Conservation (phyloP, 2,113 vertebrate species). For the Dascyllus trimaculatus region DNA sequence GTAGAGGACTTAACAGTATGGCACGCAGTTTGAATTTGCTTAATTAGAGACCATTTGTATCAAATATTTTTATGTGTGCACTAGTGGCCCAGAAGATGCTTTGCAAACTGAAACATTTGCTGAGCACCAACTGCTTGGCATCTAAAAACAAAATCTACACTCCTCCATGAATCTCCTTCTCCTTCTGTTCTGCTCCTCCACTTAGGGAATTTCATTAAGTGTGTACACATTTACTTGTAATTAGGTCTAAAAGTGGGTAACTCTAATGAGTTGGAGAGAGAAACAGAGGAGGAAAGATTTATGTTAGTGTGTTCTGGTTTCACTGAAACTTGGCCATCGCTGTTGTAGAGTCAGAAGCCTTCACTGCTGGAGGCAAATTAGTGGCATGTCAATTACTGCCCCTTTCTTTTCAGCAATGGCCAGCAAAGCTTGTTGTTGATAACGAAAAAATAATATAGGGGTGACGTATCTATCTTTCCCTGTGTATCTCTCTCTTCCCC, state of each 20-base stretch:
- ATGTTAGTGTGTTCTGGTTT: constrained; percentile 34
- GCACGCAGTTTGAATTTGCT: constrained; percentile 63
- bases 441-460: constrained; percentile 45
- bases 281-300: constrained; percentile 18
- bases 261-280: constrained; percentile 57
- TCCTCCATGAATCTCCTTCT: constrained; percentile 46
- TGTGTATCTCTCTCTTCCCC: constrained; percentile 27
- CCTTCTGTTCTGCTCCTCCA: constrained; percentile 53
- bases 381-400: constrained; percentile 52
- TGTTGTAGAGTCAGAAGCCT: constrained; percentile 16
- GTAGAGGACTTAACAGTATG: constrained; percentile 58
- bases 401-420: constrained; percentile 34
- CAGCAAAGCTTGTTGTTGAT: constrained; percentile 40
- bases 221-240: constrained; percentile 74
- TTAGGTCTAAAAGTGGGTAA: constrained; percentile 69
- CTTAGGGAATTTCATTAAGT: constrained; percentile 70
- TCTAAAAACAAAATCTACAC: constrained; percentile 61
- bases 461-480: constrained; percentile 33
- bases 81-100: constrained; percentile 64
- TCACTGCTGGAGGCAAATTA: constrained; percentile 47
- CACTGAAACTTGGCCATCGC: constrained; percentile 38
- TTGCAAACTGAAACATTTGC: constrained; percentile 71
- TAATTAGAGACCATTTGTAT: constrained; percentile 81
- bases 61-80: constrained; percentile 60
- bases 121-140: constrained; percentile 52